Percentiles rank a stretch among this genome's conserved stretches.
These are phyloP conservation scores for Lissocephala sabroskyi DNA, from an alignment of 2,888 invertebrate species.

Conservation along the genomic window DNA sequence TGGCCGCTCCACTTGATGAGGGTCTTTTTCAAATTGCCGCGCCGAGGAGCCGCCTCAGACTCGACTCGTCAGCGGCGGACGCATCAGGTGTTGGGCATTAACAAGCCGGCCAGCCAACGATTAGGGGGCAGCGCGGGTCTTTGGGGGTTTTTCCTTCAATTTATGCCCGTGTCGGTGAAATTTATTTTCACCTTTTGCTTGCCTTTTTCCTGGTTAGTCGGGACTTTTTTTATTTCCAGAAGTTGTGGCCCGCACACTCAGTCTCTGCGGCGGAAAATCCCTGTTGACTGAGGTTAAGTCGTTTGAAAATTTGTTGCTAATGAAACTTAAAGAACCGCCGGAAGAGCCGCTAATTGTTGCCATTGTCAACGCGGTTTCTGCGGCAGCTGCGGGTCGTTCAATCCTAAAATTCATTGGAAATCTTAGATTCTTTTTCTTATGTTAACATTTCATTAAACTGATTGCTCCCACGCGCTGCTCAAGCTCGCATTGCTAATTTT, in stretches of 20 bases:
- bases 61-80: slow-evolving; percentile 2
- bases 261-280: slow-evolving; percentile 1
- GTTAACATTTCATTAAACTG: not conserved
- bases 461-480: not conserved
- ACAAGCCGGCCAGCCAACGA: slow-evolving; percentile 20
- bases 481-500: too few relatives aligned
- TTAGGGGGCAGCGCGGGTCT: too few relatives aligned
- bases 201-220: slow-evolving; percentile 1
- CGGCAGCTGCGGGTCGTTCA: slow-evolving; percentile 28
- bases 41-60: not conserved
- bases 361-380: slow-evolving; percentile 27
- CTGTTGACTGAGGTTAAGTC: slow-evolving; percentile 47
- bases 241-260: not conserved
- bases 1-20: slow-evolving; percentile 30
- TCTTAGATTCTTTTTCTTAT: too few relatives aligned
- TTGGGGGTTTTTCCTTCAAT: slow-evolving; percentile 17
- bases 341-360: slow-evolving; percentile 49
- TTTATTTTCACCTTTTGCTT: slow-evolving; percentile 33
- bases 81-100: slow-evolving; percentile 49
- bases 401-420: too few relatives aligned
- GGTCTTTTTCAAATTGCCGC: slow-evolving; percentile 27
- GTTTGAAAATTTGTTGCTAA: slow-evolving; percentile 43
- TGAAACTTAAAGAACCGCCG: slow-evolving; percentile 50
- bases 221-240: not conserved
- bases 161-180: slow-evolving; percentile 30